Percentiles rank a stretch among this genome's conserved stretches.
Conservation (phyloP, 2,113 vertebrate genomes). For the Tupaia chinensis region DNA sequence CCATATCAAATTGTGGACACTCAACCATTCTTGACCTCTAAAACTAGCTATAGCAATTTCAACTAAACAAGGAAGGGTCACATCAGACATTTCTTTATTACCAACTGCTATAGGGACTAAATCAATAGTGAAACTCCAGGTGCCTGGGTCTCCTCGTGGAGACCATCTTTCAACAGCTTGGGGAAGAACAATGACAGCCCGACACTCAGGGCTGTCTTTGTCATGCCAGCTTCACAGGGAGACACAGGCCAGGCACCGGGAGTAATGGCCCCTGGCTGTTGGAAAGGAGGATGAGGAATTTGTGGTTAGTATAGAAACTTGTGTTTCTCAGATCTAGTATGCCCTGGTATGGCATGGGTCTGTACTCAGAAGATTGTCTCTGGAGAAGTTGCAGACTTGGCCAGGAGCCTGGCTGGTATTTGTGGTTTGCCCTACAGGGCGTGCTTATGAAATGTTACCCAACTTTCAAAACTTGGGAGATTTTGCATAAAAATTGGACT, state of each 20-base stretch:
- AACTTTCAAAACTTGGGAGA: not conserved
- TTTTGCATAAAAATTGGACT: not conserved
- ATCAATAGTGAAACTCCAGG: not conserved
- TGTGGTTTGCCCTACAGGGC: not conserved
- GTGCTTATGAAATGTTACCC: not conserved
- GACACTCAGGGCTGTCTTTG: fast-evolving
- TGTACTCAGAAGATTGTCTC: not conserved
- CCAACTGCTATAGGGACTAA: not conserved
- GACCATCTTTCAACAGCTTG: too few species aligned
- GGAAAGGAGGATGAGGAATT: not conserved
- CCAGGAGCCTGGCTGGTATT: not conserved
- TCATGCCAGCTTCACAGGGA: not conserved
- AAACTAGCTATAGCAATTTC: not conserved
- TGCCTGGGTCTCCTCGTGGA: not conserved
- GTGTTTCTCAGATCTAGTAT: not conserved
- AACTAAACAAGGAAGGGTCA: not conserved
- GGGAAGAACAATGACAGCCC: not conserved
- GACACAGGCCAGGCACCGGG: not conserved
- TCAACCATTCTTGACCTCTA: not conserved
- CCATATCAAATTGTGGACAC: not conserved
- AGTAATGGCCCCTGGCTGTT: not conserved
- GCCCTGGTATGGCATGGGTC: fast-evolving
- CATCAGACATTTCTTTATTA: not conserved
- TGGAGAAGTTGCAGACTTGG: not conserved
- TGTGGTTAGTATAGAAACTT: not conserved